Evolutionary conservation across 1,140 invertebrate genomes (phyloP), one percentile per base, ranked within the genome.

Genomic region (Helicorthomorpha holstii): DNA sequence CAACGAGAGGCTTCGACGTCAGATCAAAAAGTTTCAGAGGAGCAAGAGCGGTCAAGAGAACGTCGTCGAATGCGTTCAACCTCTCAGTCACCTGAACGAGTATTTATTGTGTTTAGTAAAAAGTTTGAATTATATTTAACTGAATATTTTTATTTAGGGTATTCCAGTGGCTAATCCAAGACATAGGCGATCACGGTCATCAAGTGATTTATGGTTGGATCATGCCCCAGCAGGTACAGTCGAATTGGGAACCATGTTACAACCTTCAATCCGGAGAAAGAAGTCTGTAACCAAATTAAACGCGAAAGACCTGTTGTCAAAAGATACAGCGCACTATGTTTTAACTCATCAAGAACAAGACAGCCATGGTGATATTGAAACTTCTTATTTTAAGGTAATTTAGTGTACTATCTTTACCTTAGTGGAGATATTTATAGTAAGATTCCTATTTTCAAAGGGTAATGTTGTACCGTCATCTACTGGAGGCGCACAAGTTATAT

Each of bases 401-500:
- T 50, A 27, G 48, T 53, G 24, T 21, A 25, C 16, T n/a, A 21
- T 42, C 26, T 47, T 3, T 43, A 59, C 19, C 19, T 19, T 41
- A 19, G 19, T 41, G 12, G 38, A 19, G 19, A 12, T 41, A 41
- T 41, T 12, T 19, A 41, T 41, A n/a, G n/a, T n/a, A n/a, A n/a
- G n/a, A n/a, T n/a, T n/a, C 46, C 48, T 55, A 29, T 38, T 60
- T 58, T 61, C 64, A 16, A 59, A 84, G 78, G 91, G 81, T 43
- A 85, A 96, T 66, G 83, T 97, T 26, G 73, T 95, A 16, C 88
- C 87, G 12, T 96, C 93, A 1, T 80, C 80, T 53, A 84, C 83
- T 16, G 93, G 94, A 7, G 94, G 94, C 0, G 84, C 88, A 1
- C 88, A 95, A 63, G 89, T 98, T 0, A 80, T 96, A 24, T 95